Evolutionary conservation across 2,113 vertebrate genomes (phyloP), one percentile per base, ranked within the genome.

Genomic region (Eptesicus fuscus): DNA sequence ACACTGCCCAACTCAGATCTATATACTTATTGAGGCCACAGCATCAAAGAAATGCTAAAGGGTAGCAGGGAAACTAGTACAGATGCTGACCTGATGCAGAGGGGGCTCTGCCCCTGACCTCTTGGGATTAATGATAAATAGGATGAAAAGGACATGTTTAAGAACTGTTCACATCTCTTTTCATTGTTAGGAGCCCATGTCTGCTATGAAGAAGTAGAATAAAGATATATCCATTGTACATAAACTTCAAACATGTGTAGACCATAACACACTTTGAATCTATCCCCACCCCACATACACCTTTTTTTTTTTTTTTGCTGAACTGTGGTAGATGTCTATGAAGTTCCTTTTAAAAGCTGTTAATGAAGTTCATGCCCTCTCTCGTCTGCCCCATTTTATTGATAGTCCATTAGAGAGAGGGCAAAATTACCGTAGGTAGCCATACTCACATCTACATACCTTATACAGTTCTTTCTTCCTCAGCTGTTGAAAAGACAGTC

Each of bases 121-220:
- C 65, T 88, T 35, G 32, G 44, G 90, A 88, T 83, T 76, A 94
- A 92, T 94, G 92, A 88, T 69, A 83, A 93, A 76, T 83, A 30
- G 22, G 77, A 16, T n/a, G 71, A 85, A 32, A 94, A 80, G 28
- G 28, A 37, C 71, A 12, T 53, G 69, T 71, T 80, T 70, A 44
- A 12, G 83, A 32, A 88, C 91, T 25, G 12, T 23, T 47, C n/a
- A 22, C 28, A 14, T 32, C 37, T 85, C 69, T 76, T 40, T 70
- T 49, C 59, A 53, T 70, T 32, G 17, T 74, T 61, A 61, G 74
- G 42, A 71, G 7, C 16, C 16, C 71, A 42, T 12, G 18, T 59
- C 25, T 73, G 35, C 47, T 20, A 4, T 56, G 51, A 93, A 77
- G 78, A 82, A 67, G 42, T 32, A 51, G 79, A 51, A 40, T 89